Evolutionary conservation across 92 coral and sea anemone genomes (phyloP).

Genomic region (Montipora capitata): DNA sequence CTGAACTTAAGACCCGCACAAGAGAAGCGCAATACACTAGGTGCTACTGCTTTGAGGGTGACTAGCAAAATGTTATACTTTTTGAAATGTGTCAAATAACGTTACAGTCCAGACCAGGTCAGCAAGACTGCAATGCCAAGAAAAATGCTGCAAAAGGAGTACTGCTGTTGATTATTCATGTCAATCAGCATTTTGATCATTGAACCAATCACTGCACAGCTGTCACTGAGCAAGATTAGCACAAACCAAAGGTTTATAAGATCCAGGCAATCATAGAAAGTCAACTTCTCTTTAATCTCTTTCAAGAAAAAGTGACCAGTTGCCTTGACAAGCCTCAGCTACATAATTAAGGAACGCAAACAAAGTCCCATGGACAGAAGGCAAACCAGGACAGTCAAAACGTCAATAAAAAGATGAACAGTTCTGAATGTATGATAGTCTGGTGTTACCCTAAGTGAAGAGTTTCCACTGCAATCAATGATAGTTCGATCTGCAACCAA

Average conservation of each 20-base stretch:
- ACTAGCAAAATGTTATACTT: slow-evolving; percentile 89
- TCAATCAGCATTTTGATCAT: slow-evolving; percentile 84
- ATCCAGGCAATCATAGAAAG: slow-evolving; percentile 89
- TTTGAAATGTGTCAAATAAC: slow-evolving; percentile 91
- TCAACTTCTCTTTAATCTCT: slow-evolving; percentile 74
- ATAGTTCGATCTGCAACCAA: slow-evolving; percentile 31
- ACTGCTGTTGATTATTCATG: slow-evolving; percentile 51
- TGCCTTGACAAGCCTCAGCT: slow-evolving; percentile 80
- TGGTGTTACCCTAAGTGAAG: slow-evolving; percentile 30
- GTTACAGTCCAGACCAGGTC: slow-evolving; percentile 91
- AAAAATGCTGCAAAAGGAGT: slow-evolving; percentile 91
- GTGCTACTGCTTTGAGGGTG: slow-evolving; percentile 92
- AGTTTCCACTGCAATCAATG: slow-evolving; percentile 38
- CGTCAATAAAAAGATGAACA: slow-evolving; percentile 46
- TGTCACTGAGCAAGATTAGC: slow-evolving; percentile 84
- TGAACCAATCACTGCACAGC: slow-evolving; percentile 89
- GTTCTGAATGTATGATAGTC: slow-evolving; percentile 34
- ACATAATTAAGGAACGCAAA: slow-evolving; percentile 77
- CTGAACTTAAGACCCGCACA: slow-evolving; percentile 91
- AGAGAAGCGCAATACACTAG: slow-evolving; percentile 91
- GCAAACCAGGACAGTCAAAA: slow-evolving; percentile 59
- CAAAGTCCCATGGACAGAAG: slow-evolving; percentile 70
- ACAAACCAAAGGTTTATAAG: slow-evolving; percentile 91
- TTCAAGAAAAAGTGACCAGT: slow-evolving; percentile 78
- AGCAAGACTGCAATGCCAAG: slow-evolving; percentile 93